Conservation (phyloP, 2,888 invertebrate genomes). For the Sepioteuthis lessoniana region DNA sequence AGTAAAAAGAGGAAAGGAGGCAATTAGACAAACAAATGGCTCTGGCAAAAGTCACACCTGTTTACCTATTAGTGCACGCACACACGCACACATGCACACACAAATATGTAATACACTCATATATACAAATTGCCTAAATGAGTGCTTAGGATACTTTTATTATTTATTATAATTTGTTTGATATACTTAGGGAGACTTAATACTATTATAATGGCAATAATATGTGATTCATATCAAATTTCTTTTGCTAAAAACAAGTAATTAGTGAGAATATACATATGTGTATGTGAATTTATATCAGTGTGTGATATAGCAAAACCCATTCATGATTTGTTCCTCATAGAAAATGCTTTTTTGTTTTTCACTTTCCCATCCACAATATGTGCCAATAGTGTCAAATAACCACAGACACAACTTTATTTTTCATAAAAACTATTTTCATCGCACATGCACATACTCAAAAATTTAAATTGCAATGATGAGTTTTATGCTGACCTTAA, state of each 20-base stretch:
- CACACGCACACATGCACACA: background rate
- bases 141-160: too few species aligned
- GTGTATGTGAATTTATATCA: background rate
- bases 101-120: background rate
- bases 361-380: background rate
- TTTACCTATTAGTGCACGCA: too few species aligned
- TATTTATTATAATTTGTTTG: background rate
- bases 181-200: background rate
- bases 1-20: background rate
- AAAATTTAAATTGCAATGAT: background rate
- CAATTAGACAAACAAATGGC: background rate
- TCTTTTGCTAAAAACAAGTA: background rate
- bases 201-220: background rate
- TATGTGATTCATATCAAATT: background rate
- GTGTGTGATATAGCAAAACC: background rate
- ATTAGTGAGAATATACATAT: background rate
- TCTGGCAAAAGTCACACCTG: background rate
- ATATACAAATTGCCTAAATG: background rate
- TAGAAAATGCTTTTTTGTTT: too few species aligned
- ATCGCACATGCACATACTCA: background rate
- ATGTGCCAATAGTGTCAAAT: background rate
- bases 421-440: background rate
- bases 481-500: conserved; percentile 33
- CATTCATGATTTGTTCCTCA: background rate
- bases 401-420: background rate